These are phyloP conservation scores for Amphipoea lucens DNA, from an alignment of 2,888 invertebrate species.

Conservation along the genomic window DNA sequence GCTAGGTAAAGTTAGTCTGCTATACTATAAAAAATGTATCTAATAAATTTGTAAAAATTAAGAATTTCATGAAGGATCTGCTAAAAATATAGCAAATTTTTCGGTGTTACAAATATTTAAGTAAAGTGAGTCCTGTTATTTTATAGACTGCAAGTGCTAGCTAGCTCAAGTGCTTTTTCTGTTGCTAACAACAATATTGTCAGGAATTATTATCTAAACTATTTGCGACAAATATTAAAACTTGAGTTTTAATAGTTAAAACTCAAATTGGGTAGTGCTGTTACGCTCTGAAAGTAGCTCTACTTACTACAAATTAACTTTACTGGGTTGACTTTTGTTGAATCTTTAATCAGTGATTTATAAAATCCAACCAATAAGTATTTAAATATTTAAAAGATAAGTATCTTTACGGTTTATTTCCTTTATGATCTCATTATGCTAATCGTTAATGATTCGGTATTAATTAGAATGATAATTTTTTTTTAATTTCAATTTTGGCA, in stretches of 20 bases:
- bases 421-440: slow-evolving; percentile 60
- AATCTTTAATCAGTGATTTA: slow-evolving; percentile 25
- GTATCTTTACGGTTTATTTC: slow-evolving; percentile 56
- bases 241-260: neutral
- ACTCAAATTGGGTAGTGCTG: neutral
- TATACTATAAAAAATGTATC: neutral
- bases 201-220: neutral
- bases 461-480: slow-evolving; percentile 29
- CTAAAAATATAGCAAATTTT: neutral
- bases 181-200: neutral
- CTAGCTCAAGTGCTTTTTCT: neutral
- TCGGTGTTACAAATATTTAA: neutral
- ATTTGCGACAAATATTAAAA: neutral
- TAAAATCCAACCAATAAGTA: slow-evolving; percentile 45
- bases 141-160: too few relatives aligned
- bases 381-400: slow-evolving; percentile 38
- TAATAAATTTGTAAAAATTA: neutral
- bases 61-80: neutral
- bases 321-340: neutral
- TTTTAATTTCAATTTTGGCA: neutral
- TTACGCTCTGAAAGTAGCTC: slow-evolving; percentile 21
- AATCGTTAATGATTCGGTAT: slow-evolving; percentile 47
- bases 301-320: neutral
- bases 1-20: neutral
- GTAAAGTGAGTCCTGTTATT: neutral